phyloP scores from a whole-genome alignment of 64 coral and sea anemone genomes.

The Dendrophyllia cribrosa region DNA sequence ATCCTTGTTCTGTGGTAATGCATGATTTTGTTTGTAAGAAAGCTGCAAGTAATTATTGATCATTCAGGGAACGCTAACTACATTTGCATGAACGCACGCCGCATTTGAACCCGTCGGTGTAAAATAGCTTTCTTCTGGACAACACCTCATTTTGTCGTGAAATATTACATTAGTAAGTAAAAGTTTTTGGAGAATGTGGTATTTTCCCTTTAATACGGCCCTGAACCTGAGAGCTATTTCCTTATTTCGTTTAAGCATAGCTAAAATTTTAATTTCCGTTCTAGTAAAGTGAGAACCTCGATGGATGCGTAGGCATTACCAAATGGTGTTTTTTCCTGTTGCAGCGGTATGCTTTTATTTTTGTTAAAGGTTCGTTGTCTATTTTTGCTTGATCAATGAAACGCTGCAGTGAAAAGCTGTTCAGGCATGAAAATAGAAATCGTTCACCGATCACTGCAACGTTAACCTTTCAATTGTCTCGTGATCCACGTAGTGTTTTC shows the following conservation, averaged over 20 bases:
- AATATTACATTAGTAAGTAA: neutral
- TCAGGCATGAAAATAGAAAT: slow-evolving; percentile 31
- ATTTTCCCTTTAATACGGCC: neutral
- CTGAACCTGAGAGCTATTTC: slow-evolving; percentile 17
- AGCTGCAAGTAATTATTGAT: slow-evolving; percentile 36
- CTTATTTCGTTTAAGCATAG: slow-evolving; percentile 39
- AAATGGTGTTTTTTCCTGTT: neutral
- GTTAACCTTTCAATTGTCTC: slow-evolving; percentile 46
- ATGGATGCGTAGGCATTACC: neutral
- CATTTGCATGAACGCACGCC: slow-evolving; percentile 53
- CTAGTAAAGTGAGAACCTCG: slow-evolving; percentile 8
- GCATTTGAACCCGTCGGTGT: neutral
- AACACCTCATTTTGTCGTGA: neutral
- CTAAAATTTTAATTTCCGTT: slow-evolving; percentile 28
- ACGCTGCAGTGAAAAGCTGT: neutral
- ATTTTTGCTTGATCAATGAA: neutral
- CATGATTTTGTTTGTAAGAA: neutral
- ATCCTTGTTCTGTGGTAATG: neutral
- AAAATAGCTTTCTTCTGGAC: neutral
- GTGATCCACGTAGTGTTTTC: slow-evolving; percentile 9
- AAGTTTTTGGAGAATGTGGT: neutral
- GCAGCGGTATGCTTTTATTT: neutral
- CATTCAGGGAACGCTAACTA: slow-evolving; percentile 1
- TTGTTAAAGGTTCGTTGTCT: neutral
- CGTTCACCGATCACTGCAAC: neutral